A percentile compares a stretch with the other conserved stretches of the same genome.
phyloP scores from a whole-genome alignment of 2,888 invertebrate genomes.

The Thelaira solivaga region DNA sequence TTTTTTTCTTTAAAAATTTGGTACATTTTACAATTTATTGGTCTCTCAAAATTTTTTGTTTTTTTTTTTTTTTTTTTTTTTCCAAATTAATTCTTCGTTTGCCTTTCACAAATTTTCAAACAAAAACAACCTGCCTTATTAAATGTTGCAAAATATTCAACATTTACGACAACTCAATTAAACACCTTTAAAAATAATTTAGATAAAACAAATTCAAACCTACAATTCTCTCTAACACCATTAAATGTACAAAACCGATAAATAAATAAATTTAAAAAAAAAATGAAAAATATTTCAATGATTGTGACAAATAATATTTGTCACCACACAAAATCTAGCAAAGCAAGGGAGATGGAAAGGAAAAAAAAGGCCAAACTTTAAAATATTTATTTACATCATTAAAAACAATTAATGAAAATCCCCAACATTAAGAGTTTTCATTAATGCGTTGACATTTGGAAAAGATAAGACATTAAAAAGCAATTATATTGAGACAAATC shows the following conservation, averaged over 20 bases:
- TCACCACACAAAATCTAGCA: not conserved
- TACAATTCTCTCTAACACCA: slow-evolving; percentile 27
- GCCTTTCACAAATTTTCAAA: not conserved
- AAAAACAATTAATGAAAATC: slow-evolving; percentile 60
- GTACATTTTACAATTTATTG: too few relatives aligned
- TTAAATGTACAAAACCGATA: too few relatives aligned
- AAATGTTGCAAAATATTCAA: slow-evolving; percentile 6
- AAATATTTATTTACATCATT: slow-evolving; percentile 38
- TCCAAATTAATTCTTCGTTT: too few relatives aligned
- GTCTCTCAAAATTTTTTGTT: too few relatives aligned
- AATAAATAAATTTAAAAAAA: not conserved
- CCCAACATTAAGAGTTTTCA: slow-evolving; percentile 50
- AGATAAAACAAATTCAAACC: slow-evolving; percentile 48
- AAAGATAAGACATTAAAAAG: slow-evolving; percentile 73
- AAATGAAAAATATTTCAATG: slow-evolving; percentile 17
- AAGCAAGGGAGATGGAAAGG: not conserved
- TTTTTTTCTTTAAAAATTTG: too few relatives aligned
- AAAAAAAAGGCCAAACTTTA: not conserved
- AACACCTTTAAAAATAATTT: slow-evolving; percentile 40
- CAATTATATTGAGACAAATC: slow-evolving; percentile 73
- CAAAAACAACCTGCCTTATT: not conserved
- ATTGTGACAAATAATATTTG: slow-evolving; percentile 25
- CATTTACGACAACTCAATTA: slow-evolving; percentile 38
- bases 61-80: too few relatives aligned
- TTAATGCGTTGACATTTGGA: slow-evolving; percentile 58